Evolutionary conservation across 1,140 invertebrate species (phyloP), one percentile per base, ranked within the genome.

Genomic region (Tetragonula clypearis): DNA sequence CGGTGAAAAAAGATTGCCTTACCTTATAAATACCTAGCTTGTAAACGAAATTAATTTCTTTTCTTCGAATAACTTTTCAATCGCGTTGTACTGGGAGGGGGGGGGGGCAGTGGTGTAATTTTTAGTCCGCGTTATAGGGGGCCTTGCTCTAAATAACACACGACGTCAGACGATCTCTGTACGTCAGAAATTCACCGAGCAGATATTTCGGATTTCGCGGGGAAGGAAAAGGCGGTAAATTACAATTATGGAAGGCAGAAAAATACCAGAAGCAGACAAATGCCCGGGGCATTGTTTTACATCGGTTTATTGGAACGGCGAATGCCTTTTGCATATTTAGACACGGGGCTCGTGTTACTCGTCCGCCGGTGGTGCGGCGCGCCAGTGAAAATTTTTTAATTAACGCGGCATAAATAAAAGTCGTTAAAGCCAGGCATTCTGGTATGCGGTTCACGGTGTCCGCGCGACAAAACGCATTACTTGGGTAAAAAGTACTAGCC

Each of bases 371-470:
- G 78, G 78, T 41, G 72, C 30, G 8, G n/a, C 35, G 35, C 53
- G 55, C 19, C 41, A 11, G 19, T 78, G 35, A 84, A 84, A 84
- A 30, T 30, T 78, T 84, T 84, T 84, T 84, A 84, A 84, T 84
- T 84, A 84, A 84, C 82, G 82, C 35, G 19, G 49, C 58, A 78
- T 78, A 83, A 83, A 83, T 78, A 78, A 83, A 78, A 56, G 74
- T 78, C 65, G 75, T 83, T 71, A 35, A 60, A 83, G n/a, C 55
- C 74, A 9, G 14, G 62, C 14, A 53, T 21, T 49, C 49, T 14
- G 56, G 72, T 65, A 55, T 65, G 26, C 79, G 80, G 80, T 56
- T 56, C 55, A 26, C 30, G 49, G 17, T 75, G 21, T 41, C 60
- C 41, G 41, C 41, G 49, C 49, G 30, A 55, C 49, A 19, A 53